Evolutionary conservation across 2,113 vertebrate species (phyloP).

Genomic region (Vidua macroura): DNA sequence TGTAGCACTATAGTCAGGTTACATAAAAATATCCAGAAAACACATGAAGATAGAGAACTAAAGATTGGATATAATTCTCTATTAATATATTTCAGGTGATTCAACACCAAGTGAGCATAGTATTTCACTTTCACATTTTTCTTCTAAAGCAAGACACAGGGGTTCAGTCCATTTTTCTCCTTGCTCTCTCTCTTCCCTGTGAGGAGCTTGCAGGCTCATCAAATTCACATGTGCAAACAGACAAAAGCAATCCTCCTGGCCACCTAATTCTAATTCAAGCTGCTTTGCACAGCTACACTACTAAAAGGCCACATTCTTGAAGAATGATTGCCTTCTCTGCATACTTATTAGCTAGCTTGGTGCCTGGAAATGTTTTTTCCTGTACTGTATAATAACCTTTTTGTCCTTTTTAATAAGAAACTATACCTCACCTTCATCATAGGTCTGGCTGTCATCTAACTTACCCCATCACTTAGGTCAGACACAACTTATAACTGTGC

Average conservation of each 20-base stretch:
- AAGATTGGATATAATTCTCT: neutral
- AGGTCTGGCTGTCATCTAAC: neutral
- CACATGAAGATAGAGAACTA: neutral
- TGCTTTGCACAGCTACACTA: constrained; percentile 2
- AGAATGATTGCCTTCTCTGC: neutral
- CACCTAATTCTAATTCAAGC: constrained; percentile 57
- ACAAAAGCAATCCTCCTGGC: constrained; percentile 1
- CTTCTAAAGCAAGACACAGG: neutral
- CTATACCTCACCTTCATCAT: neutral
- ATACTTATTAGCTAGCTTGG: constrained; percentile 4
- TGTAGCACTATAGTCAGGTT: neutral
- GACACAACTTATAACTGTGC: neutral
- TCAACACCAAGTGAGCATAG: neutral
- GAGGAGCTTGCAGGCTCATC: constrained; percentile 31
- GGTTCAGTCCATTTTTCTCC: neutral
- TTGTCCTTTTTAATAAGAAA: neutral
- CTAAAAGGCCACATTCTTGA: constrained; percentile 6
- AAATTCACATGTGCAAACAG: constrained; percentile 40
- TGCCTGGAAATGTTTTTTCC: neutral
- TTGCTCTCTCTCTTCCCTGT: neutral
- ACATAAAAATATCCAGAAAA: neutral
- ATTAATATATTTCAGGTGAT: neutral
- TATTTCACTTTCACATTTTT: neutral
- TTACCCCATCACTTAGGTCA: neutral
- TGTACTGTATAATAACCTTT: neutral